These are phyloP conservation scores for Rattus rattus DNA, from an alignment of 2,113 vertebrate species.

Conservation along the genomic window DNA sequence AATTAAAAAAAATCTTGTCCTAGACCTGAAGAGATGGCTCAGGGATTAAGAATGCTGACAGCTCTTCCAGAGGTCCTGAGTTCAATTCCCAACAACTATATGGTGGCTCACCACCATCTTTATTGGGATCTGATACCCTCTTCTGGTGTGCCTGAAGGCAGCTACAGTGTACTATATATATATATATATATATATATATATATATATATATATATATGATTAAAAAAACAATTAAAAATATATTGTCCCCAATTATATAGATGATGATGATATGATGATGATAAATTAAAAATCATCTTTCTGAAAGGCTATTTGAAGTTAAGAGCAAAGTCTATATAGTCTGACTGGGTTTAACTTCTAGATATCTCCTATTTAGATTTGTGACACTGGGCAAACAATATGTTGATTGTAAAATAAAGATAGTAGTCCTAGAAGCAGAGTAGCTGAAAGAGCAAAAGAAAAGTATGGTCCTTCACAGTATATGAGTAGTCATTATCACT, in stretches of 20 bases:
- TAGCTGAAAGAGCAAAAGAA: background rate
- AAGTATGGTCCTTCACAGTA: background rate
- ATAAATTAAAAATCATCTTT: background rate
- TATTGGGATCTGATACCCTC: too few relatives aligned
- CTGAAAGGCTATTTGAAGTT: background rate
- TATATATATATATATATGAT: too few relatives aligned
- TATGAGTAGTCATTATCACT: background rate
- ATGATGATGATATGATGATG: background rate
- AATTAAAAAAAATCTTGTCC: background rate
- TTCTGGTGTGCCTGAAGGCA: too few relatives aligned
- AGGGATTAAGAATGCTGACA: too few relatives aligned
- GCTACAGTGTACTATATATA: too few relatives aligned
- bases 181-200: too few relatives aligned
- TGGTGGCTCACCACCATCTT: too few relatives aligned
- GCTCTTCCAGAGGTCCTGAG: too few relatives aligned
- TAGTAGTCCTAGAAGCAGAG: background rate
- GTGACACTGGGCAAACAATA: background rate
- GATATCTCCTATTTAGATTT: background rate
- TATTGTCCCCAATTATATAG: background rate
- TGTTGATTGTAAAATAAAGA: background rate
- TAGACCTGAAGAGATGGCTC: too few relatives aligned
- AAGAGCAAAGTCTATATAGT: background rate
- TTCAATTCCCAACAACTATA: too few relatives aligned
- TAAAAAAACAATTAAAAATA: background rate
- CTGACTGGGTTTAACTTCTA: background rate